Conservation (phyloP, 2,888 invertebrate species). For the Drosophila barbarae region DNA sequence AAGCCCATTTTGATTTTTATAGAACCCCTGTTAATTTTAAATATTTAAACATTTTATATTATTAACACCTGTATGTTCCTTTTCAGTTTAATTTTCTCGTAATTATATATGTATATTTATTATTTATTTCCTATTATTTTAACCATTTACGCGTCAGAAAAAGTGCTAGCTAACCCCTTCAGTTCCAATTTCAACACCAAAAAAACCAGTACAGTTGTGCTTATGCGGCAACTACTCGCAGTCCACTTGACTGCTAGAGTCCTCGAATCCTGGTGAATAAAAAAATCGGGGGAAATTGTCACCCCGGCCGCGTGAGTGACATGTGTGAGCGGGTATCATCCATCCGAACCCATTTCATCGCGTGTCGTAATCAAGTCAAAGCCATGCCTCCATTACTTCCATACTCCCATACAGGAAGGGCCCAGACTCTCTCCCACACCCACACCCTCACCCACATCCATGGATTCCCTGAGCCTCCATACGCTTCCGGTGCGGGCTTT, state of each 20-base stretch:
- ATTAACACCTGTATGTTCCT: background rate
- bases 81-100: background rate
- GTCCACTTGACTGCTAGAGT: conserved; percentile 20
- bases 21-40: background rate
- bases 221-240: background rate
- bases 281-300: conserved; percentile 17
- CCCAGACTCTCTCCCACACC: background rate
- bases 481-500: conserved; percentile 24
- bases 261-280: conserved; percentile 2
- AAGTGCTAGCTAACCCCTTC: background rate
- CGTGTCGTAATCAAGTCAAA: conserved; percentile 44
- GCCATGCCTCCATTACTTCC: conserved; percentile 26
- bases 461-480: conserved; percentile 5
- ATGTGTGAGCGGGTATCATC: conserved; percentile 14
- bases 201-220: conserved; percentile 17
- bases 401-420: conserved; percentile 8
- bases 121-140: background rate
- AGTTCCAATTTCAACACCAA: background rate
- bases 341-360: conserved; percentile 21
- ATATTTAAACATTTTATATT: background rate
- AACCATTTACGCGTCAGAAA: background rate
- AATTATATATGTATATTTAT: background rate
- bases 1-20: background rate
- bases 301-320: conserved; percentile 16
- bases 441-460: conserved; percentile 1